A percentile compares a stretch with the other conserved stretches of the same genome.
These are phyloP conservation scores for Microcebus tavaratra DNA, from an alignment of 2,113 vertebrate genomes.

Conservation along the genomic window DNA sequence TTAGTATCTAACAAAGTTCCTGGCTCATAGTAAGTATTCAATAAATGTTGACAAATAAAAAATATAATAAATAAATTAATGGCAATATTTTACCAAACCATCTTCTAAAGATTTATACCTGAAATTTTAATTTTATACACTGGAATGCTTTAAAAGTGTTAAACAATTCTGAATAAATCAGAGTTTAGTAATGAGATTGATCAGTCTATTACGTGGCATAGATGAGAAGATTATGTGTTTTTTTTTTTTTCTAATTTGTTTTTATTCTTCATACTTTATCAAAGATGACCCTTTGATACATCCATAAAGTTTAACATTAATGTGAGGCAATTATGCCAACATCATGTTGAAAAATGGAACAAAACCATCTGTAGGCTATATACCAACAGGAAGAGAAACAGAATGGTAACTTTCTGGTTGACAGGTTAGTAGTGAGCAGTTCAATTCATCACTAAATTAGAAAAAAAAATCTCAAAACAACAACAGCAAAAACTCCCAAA, in stretches of 20 bases:
- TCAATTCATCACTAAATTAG: not conserved
- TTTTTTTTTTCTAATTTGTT: not conserved
- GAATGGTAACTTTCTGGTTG: not conserved
- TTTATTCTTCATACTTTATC: not conserved
- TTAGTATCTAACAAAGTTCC: not conserved
- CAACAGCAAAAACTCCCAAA: not conserved
- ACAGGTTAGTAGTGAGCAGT: not conserved
- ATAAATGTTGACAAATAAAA: not conserved
- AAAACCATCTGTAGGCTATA: not conserved
- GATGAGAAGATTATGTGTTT: not conserved
- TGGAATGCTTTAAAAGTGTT: not conserved
- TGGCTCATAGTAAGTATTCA: not conserved
- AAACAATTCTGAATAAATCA: not conserved
- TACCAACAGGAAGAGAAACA: not conserved
- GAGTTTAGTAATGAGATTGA: not conserved
- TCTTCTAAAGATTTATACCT: not conserved
- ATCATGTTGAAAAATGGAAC: not conserved
- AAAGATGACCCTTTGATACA: not conserved
- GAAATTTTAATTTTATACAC: not conserved
- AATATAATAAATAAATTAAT: not conserved
- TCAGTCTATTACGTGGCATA: not conserved
- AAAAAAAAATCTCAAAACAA: constrained; percentile 14
- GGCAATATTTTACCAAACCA: not conserved
- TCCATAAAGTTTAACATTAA: constrained; percentile 15
- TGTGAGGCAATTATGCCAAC: not conserved